A percentile compares a stretch with the other conserved stretches of the same genome.
Evolutionary conservation across 2,797 vertebrate genomes (phyloP).

Genomic region (Smutsia temminckii): DNA sequence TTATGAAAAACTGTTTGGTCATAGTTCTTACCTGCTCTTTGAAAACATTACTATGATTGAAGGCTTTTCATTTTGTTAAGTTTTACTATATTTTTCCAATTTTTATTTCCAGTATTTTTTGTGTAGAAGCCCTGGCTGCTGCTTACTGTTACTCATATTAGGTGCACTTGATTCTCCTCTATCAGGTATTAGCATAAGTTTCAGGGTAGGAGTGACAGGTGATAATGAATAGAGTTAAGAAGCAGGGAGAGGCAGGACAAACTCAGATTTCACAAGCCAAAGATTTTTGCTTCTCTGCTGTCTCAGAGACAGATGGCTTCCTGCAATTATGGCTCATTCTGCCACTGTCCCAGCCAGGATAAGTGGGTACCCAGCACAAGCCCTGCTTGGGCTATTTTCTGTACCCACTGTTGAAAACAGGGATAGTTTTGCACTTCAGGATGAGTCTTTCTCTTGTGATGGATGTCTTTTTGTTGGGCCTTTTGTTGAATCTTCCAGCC

Average conservation of each 20-base stretch:
- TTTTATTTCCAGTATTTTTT: neutral
- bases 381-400: neutral
- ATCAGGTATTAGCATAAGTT: neutral
- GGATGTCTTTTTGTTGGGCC: neutral
- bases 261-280: neutral
- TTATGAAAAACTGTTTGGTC: neutral
- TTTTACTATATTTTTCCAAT: neutral
- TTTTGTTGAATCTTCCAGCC: neutral
- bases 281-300: neutral
- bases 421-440: neutral
- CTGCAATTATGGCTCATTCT: neutral
- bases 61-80: neutral
- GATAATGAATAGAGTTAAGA: neutral
- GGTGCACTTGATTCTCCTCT: neutral
- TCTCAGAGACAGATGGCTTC: neutral
- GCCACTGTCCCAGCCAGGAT: neutral
- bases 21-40: neutral
- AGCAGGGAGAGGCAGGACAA: fast-evolving
- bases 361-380: neutral
- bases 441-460: neutral
- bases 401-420: neutral
- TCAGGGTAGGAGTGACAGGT: fast-evolving
- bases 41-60: neutral
- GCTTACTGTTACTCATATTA: neutral
- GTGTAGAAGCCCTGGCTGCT: neutral